Evolutionary conservation across 2,797 vertebrate genomes (phyloP).

Genomic region (Phaenicophaeus curvirostris): DNA sequence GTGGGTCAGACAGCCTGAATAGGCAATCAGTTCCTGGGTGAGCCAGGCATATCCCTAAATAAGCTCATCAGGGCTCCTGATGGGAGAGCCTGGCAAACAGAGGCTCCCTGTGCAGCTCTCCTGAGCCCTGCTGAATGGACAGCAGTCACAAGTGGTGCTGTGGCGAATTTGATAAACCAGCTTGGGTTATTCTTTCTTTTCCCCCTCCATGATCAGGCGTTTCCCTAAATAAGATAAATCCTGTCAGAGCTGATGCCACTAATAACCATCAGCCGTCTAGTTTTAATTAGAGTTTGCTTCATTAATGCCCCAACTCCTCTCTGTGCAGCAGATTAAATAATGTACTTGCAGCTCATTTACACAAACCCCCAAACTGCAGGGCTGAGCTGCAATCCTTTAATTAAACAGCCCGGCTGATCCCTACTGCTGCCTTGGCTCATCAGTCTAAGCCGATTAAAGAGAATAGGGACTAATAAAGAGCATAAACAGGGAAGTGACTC

Average conservation of each 20-base stretch:
- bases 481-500: conserved; percentile 64
- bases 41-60: conserved; percentile 3
- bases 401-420: conserved; percentile 72
- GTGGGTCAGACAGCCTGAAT: conserved; percentile 11
- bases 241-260: conserved; percentile 70
- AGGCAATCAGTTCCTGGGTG: conserved; percentile 37
- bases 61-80: conserved; percentile 20
- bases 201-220: conserved; percentile 16
- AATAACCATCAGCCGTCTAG: conserved; percentile 71
- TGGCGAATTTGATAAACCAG: conserved; percentile 28
- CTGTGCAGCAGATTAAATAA: conserved; percentile 66
- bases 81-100: not conserved
- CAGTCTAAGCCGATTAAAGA: conserved; percentile 69
- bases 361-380: conserved; percentile 59
- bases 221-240: conserved; percentile 66
- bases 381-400: conserved; percentile 67
- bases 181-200: not conserved
- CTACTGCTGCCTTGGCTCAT: conserved; percentile 36
- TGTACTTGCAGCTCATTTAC: conserved; percentile 71
- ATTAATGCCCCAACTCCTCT: conserved; percentile 70
- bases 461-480: conserved; percentile 65
- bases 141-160: not conserved
- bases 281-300: conserved; percentile 78
- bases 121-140: not conserved
- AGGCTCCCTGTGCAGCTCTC: not conserved